phyloP scores from a whole-genome alignment of 2,888 invertebrate genomes.

The Gortyna flavago region DNA sequence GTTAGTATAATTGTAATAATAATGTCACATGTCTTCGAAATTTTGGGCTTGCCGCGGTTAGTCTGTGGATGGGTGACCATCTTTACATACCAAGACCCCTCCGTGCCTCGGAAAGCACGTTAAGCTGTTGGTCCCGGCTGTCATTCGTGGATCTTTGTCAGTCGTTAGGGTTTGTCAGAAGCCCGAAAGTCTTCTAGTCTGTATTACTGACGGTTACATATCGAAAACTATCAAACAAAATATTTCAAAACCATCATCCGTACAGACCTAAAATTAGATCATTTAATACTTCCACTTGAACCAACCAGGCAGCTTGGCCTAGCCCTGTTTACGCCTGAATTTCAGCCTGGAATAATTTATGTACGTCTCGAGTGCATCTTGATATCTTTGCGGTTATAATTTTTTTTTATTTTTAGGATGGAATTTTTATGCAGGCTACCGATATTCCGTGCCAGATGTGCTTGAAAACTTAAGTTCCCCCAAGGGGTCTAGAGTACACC shows the following conservation, averaged over 20 bases:
- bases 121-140: too few relatives aligned
- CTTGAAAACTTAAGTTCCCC: not conserved
- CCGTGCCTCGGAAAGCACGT: too few relatives aligned
- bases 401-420: slow-evolving; percentile 20
- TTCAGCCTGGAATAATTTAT: slow-evolving; percentile 40
- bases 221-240: not conserved
- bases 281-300: slow-evolving; percentile 49
- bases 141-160: too few relatives aligned
- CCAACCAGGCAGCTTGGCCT: slow-evolving; percentile 10
- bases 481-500: not conserved
- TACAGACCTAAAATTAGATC: slow-evolving; percentile 30
- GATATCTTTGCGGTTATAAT: slow-evolving; percentile 11
- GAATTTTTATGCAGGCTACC: slow-evolving; percentile 14
- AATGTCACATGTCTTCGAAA: too few relatives aligned
- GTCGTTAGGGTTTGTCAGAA: too few relatives aligned
- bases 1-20: too few relatives aligned
- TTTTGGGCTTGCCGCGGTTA: too few relatives aligned
- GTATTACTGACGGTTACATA: too few relatives aligned
- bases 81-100: too few relatives aligned
- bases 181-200: too few relatives aligned
- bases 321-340: slow-evolving; percentile 39
- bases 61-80: too few relatives aligned
- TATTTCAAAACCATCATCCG: slow-evolving; percentile 1
- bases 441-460: not conserved
- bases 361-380: slow-evolving; percentile 37